Evolutionary conservation across 2,888 invertebrate species (phyloP).

Genomic region (Leptopilina drosophilae): DNA sequence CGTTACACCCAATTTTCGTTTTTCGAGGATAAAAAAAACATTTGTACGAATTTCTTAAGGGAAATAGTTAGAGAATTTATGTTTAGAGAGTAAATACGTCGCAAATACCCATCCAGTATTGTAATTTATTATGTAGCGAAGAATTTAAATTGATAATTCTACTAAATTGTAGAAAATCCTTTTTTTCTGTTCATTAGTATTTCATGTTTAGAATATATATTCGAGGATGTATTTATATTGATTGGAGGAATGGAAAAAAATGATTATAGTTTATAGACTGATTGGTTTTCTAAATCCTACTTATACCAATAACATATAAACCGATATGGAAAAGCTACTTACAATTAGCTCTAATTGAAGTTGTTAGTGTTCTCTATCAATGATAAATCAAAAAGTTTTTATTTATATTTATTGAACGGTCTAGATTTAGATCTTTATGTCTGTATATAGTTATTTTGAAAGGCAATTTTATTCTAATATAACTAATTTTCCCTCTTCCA

Average conservation of each 20-base stretch:
- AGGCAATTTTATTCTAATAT: not conserved
- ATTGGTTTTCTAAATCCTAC: not conserved
- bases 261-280: not conserved
- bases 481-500: not conserved
- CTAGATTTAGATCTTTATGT: not conserved
- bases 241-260: not conserved
- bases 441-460: not conserved
- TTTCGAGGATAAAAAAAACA: too few species aligned
- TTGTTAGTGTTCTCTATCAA: not conserved
- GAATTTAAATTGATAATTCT: too few species aligned
- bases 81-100: too few species aligned
- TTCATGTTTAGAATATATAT: not conserved
- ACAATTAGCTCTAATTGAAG: not conserved
- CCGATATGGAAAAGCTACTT: constrained; percentile 9
- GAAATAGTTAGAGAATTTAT: too few species aligned
- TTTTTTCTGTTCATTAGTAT: too few species aligned
- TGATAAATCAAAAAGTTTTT: not conserved
- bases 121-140: too few species aligned
- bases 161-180: too few species aligned
- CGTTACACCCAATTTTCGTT: too few species aligned
- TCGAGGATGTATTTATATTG: not conserved
- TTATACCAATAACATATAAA: not conserved
- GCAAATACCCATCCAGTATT: too few species aligned
- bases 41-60: too few species aligned
- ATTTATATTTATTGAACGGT: not conserved